Evolutionary conservation across 2,888 invertebrate genomes (phyloP), one percentile per base, ranked within the genome.

Genomic region (Catocala nupta): DNA sequence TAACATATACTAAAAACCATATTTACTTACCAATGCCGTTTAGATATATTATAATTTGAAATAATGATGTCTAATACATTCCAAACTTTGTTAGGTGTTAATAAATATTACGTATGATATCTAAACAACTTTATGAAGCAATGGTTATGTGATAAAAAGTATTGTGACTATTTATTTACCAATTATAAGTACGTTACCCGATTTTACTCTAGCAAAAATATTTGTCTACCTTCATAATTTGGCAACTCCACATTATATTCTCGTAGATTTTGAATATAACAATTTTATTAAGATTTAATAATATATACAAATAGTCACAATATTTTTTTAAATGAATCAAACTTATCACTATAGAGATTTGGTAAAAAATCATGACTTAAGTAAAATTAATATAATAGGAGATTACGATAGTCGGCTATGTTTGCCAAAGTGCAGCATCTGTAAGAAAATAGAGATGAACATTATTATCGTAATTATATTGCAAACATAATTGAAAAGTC

Each of bases 331-430:
- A 76, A 69, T 72, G 75, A 75, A 74, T 68, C 70, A 82, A 80
- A 76, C 82, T 86, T 85, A 85, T 56, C 53, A 62, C 79, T 89
- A 87, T 75, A 78, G 67, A 75, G 78, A 85, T 90, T 91, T 92
- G 90, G 91, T 90, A 88, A 75, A 81, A 88, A 86, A 84, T 65
- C 73, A 84, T 86, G 78, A 77, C 89, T 91, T 90, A 91, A 80
- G 78, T 83, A 85, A 81, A 70, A 72, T 71, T 74, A 77, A 63
- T 74, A 81, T 71, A 61, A 74, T 66, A 74, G 67, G 89, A 92
- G 89, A 92, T 91, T 90, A 87, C 84, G 75, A 78, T 79, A 76
- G 78, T 73, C 65, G 60, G 60, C 64, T 71, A 62, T 53, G 55
- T 62, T 65, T 68, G 63, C 59, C 52, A 10, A 47, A 33, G 51